phyloP scores from a whole-genome alignment of 2,113 vertebrate genomes.

The Corvus hawaiiensis region DNA sequence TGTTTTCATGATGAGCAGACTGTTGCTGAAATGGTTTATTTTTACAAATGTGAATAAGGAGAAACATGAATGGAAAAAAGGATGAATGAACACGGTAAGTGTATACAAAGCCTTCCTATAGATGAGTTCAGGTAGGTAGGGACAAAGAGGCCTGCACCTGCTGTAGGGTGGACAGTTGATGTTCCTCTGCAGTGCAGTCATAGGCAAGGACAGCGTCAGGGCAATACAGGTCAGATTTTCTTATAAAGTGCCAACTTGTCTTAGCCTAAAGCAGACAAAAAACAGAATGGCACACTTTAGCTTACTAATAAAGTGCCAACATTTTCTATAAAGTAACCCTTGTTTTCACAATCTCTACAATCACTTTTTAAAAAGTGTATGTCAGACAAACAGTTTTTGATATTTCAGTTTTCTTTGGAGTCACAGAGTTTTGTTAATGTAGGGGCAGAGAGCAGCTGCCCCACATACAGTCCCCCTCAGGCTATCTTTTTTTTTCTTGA shows the following conservation, averaged over 20 bases:
- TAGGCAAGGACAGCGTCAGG: background rate
- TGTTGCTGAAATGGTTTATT: background rate
- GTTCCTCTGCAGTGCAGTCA: background rate
- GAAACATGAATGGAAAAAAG: background rate
- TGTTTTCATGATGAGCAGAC: background rate
- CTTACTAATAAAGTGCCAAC: background rate
- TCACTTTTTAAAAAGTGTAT: background rate
- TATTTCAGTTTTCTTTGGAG: background rate
- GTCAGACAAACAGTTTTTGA: background rate
- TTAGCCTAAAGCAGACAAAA: background rate
- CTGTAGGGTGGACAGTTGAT: background rate
- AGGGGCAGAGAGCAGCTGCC: background rate
- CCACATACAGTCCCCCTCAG: no score
- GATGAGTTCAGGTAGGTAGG: background rate
- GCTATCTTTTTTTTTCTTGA: background rate
- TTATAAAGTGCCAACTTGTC: background rate
- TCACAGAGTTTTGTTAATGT: background rate
- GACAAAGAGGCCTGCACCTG: background rate
- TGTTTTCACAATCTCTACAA: background rate
- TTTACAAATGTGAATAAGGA: background rate
- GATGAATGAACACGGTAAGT: background rate
- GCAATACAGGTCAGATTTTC: background rate
- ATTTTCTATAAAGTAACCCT: background rate
- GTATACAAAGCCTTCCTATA: background rate
- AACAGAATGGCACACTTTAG: background rate